Base-by-base conservation (phyloP, 2,888 invertebrate genomes). In the Clunio marinus region DNA sequence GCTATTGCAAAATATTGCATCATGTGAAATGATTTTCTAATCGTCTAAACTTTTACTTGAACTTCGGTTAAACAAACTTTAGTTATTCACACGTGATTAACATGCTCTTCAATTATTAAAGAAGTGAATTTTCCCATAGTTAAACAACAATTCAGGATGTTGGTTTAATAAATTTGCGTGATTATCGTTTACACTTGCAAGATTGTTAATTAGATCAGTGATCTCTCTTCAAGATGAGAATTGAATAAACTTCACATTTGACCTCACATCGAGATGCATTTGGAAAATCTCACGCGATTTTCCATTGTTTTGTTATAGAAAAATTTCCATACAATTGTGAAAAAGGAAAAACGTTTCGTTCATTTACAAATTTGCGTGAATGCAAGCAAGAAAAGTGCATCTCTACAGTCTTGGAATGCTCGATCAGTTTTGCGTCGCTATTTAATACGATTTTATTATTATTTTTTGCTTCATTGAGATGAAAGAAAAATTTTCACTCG, bases 401-500 rank as follows among this genome's bases (percentile, higher is more conserved):
- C n/a, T n/a, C n/a, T n/a, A n/a, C n/a, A n/a, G 24, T 25, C 24
- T n/a, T 25, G 60, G 35, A 60, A 35, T 35, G 35, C n/a, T 8
- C 10, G 15, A 41, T 22, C 60, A 20, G 20, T 60, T 60, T 60
- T 60, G 60, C 60, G 60, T 60, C 60, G 60, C 60, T 35, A 35
- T 60, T 37, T 41, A 15, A 41, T n/a, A 13, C 41, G 41, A n/a
- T n/a, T n/a, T n/a, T n/a, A n/a, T n/a, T n/a, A n/a, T n/a, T n/a
- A n/a, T n/a, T n/a, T n/a, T n/a, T n/a, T n/a, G n/a, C n/a, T n/a
- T n/a, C n/a, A n/a, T n/a, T n/a, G 51, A 51, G 17, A 20, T 28
- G 17, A 59, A 28, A 59, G 28, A 55, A 57, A 57, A 15, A 59
- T 27, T 59, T 59, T 28, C 27, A 27, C 28, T 35, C 27, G 27